These are phyloP conservation scores for Ochlodes sylvanus DNA, from an alignment of 2,888 invertebrate genomes.

Conservation along the genomic window DNA sequence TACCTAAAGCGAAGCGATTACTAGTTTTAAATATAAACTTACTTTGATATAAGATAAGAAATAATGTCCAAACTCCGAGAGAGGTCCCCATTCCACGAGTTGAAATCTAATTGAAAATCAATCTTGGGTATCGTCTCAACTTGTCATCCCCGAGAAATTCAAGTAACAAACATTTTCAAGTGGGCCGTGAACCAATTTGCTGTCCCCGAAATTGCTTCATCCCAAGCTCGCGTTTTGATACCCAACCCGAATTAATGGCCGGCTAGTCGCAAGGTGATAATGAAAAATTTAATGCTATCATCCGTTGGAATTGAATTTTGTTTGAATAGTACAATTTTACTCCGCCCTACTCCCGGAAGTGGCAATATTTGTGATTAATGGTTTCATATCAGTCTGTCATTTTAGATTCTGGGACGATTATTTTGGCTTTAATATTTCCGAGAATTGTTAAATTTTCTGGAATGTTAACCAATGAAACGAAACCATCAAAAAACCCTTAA, in stretches of 20 bases:
- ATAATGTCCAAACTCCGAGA: slow-evolving; percentile 63
- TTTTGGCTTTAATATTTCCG: slow-evolving; percentile 11
- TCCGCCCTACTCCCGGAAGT: slow-evolving; percentile 48
- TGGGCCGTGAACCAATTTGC: slow-evolving; percentile 63
- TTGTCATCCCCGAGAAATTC: slow-evolving; percentile 48
- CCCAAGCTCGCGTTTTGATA: slow-evolving; percentile 59
- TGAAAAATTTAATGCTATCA: slow-evolving; percentile 71
- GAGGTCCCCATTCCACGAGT: slow-evolving; percentile 57
- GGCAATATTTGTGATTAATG: slow-evolving; percentile 51
- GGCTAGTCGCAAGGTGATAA: slow-evolving; percentile 58
- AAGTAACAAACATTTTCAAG: slow-evolving; percentile 64
- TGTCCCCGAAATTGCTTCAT: slow-evolving; percentile 51
- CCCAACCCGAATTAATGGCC: slow-evolving; percentile 70
- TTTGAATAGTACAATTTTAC: slow-evolving; percentile 55
- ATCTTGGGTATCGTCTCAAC: slow-evolving; percentile 36
- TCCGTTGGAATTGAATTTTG: slow-evolving; percentile 68
- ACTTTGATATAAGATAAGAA: slow-evolving; percentile 69
- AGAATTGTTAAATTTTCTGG: neutral
- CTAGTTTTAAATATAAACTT: slow-evolving; percentile 48
- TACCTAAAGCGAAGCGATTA: neutral
- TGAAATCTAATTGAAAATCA: slow-evolving; percentile 45
- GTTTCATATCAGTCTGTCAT: slow-evolving; percentile 42
- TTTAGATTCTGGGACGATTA: slow-evolving; percentile 30
- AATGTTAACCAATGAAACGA: too few relatives aligned
- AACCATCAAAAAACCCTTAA: too few relatives aligned